These are phyloP conservation scores for Rhyacophila brunnea DNA, from an alignment of 1,140 invertebrate species.

Conservation along the genomic window DNA sequence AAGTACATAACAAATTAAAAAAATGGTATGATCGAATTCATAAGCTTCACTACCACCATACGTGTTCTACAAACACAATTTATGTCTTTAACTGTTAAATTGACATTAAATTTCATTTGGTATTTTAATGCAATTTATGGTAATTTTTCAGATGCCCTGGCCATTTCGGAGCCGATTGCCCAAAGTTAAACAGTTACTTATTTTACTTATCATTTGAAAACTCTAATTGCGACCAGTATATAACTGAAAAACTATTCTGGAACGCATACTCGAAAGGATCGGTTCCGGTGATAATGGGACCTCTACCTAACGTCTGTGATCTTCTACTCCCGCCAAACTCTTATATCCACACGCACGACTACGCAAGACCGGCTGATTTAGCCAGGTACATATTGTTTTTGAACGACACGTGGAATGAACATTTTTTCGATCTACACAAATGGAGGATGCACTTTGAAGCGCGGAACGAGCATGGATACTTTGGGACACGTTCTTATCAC, in stretches of 20 bases:
- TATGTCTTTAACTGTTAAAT: too few relatives aligned
- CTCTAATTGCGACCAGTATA: constrained; percentile 66
- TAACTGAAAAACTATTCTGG: constrained; percentile 72
- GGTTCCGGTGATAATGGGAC: constrained; percentile 71
- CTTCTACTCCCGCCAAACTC: constrained; percentile 62
- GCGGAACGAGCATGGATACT: constrained; percentile 73
- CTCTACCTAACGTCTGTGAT: constrained; percentile 50
- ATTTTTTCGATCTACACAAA: constrained; percentile 57
- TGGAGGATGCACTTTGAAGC: constrained; percentile 69
- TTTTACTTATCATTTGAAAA: constrained; percentile 81
- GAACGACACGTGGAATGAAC: constrained; percentile 38
- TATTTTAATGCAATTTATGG: too few relatives aligned
- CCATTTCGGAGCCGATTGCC: constrained; percentile 60
- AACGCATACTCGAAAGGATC: constrained; percentile 62
- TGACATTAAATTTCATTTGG: too few relatives aligned
- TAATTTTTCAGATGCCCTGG: constrained; percentile 64
- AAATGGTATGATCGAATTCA: too few relatives aligned
- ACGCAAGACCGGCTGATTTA: constrained; percentile 59
- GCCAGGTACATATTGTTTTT: constrained; percentile 56
- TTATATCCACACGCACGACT: constrained; percentile 75
- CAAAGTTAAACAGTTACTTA: constrained; percentile 58
- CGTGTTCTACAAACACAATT: too few relatives aligned
- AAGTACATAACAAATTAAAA: too few relatives aligned
- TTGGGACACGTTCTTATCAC: constrained; percentile 65
- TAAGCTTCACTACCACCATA: too few relatives aligned